A percentile compares a stretch with the other conserved stretches of the same genome.
These are phyloP conservation scores for Colossoma macropomum DNA, from an alignment of 2,113 vertebrate species.

Conservation along the genomic window DNA sequence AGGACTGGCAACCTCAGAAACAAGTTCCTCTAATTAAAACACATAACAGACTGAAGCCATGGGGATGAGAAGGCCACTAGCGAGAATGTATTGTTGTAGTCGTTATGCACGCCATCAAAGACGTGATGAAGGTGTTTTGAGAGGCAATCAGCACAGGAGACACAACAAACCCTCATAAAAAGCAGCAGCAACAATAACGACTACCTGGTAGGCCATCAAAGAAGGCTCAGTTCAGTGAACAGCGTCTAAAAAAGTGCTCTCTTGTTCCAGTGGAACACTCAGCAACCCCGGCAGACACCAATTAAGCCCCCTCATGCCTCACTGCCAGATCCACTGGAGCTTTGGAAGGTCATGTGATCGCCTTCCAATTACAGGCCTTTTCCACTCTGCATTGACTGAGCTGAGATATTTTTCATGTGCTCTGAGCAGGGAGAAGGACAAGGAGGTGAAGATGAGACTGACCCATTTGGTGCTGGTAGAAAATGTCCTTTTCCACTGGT, in stretches of 20 bases:
- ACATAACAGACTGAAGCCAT: constrained; percentile 23
- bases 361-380: constrained; percentile 50
- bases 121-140: constrained; percentile 24
- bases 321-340: constrained; percentile 42
- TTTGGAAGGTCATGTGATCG: constrained; percentile 31
- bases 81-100: background rate
- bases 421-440: constrained; percentile 12
- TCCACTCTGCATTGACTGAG: constrained; percentile 43
- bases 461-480: background rate
- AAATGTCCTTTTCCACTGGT: constrained; percentile 1
- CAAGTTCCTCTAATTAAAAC: constrained; percentile 41
- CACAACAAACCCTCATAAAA: constrained; percentile 30
- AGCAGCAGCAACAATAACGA: constrained; percentile 24
- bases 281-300: constrained; percentile 52
- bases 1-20: constrained; percentile 29
- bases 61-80: background rate
- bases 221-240: constrained; percentile 19
- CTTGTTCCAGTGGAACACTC: constrained; percentile 37
- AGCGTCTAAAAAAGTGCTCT: constrained; percentile 27
- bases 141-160: constrained; percentile 23
- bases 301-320: constrained; percentile 46
- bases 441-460: constrained; percentile 14
- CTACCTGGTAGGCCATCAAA: constrained; percentile 41
- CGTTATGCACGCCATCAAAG: constrained; percentile 13
- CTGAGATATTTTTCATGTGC: constrained; percentile 52